A percentile compares a stretch with the other conserved stretches of the same genome.
phyloP scores from a whole-genome alignment of 2,888 invertebrate genomes.

The Noctua fimbriata region DNA sequence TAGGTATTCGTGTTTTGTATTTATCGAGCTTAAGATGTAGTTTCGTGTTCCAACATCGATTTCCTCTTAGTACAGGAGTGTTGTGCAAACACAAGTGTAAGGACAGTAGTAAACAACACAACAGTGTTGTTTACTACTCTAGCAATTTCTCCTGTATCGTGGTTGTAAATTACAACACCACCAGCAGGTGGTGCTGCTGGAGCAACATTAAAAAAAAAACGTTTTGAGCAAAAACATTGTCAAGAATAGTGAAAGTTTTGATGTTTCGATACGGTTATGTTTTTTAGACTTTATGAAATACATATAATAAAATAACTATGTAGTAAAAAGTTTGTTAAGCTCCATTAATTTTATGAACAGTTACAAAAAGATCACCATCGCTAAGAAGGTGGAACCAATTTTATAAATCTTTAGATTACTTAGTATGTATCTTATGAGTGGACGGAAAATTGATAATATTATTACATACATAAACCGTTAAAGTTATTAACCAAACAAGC shows the following conservation, averaged over 20 bases:
- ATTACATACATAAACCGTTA: not conserved
- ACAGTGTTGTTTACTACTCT: no score
- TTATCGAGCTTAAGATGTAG: conserved; percentile 48
- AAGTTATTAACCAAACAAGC: not conserved
- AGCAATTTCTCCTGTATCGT: no score
- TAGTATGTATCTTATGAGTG: not conserved
- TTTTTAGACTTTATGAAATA: not conserved
- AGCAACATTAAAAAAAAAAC: no score
- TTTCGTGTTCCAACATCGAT: conserved; percentile 49
- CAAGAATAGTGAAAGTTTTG: not conserved
- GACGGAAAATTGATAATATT: not conserved
- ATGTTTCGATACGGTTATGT: not conserved
- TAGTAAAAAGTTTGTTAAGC: not conserved
- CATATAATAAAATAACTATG: not conserved
- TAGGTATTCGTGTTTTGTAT: conserved; percentile 49
- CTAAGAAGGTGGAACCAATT: not conserved
- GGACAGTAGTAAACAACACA: not conserved
- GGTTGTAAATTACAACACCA: no score
- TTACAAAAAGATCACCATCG: not conserved
- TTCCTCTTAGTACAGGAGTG: conserved; percentile 30
- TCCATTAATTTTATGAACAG: not conserved
- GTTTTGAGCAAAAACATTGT: not conserved
- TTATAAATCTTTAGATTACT: not conserved
- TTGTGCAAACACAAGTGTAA: conserved; percentile 19
- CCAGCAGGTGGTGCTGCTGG: no score